Evolutionary conservation across 2,113 vertebrate species (phyloP).

Genomic region (Neotragus pygmaeus): DNA sequence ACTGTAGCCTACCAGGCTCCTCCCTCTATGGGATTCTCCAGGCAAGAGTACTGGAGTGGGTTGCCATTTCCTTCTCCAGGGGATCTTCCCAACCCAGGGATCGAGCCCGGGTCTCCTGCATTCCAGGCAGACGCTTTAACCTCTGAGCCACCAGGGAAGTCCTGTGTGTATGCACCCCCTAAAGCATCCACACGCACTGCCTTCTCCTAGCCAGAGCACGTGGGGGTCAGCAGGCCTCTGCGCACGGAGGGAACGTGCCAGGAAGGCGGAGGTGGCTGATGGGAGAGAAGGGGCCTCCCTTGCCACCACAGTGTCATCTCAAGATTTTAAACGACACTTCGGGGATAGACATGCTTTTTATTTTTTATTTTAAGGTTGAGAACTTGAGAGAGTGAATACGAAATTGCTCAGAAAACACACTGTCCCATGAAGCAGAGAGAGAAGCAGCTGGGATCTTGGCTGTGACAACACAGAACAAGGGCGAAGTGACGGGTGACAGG

Average conservation of each 20-base stretch:
- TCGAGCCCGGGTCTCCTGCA: too few species aligned
- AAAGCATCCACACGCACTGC: background rate
- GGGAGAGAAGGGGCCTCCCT: background rate
- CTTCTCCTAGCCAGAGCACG: background rate
- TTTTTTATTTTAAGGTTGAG: background rate
- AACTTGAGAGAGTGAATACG: background rate
- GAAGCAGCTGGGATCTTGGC: background rate
- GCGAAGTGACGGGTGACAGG: background rate
- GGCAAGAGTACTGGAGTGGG: too few species aligned
- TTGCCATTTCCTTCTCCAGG: too few species aligned
- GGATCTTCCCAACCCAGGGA: too few species aligned
- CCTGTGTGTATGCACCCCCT: too few species aligned
- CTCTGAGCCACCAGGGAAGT: too few species aligned
- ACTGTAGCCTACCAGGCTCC: too few species aligned
- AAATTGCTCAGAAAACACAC: background rate
- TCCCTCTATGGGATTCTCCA: too few species aligned
- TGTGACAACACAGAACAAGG: background rate
- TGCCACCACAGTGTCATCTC: background rate
- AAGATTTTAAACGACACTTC: background rate
- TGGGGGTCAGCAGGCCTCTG: accelerated
- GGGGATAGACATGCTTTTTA: background rate
- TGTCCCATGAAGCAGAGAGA: background rate
- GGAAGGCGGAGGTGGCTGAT: background rate
- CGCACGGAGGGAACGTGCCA: background rate
- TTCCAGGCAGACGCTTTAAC: too few species aligned